A percentile compares a stretch with the other conserved stretches of the same genome.
Conservation (phyloP, 2,797 vertebrate genomes). For the Setipinna tenuifilis region DNA sequence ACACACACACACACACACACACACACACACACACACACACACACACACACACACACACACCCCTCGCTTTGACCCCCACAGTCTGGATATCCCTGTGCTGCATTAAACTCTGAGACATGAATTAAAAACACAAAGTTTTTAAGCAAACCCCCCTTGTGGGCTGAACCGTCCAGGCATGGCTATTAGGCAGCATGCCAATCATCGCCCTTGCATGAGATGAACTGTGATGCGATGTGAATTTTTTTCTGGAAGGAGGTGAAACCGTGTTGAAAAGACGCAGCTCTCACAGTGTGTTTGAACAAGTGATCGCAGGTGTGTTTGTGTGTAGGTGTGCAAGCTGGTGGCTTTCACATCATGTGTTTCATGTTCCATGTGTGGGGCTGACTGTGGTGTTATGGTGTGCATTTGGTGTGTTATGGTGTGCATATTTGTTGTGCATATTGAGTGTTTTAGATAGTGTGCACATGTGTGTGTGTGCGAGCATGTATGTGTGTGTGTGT, state of each 20-base stretch:
- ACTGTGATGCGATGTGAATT: background rate
- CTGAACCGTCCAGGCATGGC: background rate
- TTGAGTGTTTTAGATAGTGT: too few species aligned
- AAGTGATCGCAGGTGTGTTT: background rate
- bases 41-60: background rate
- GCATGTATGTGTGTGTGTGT: background rate
- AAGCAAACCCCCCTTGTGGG: background rate
- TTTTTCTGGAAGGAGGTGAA: slow-evolving; percentile 10
- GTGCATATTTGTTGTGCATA: too few species aligned
- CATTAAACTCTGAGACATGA: background rate
- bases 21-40: background rate
- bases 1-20: background rate
- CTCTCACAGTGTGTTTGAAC: slow-evolving; percentile 1
- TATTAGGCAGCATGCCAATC: background rate
- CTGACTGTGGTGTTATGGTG: background rate
- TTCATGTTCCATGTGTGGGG: slow-evolving; percentile 5
- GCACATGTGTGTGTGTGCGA: too few species aligned
- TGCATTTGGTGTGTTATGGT: too few species aligned
- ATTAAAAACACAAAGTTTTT: background rate
- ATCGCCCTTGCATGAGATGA: background rate
- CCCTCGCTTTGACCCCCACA: too few species aligned
- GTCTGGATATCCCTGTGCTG: background rate
- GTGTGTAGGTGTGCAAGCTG: slow-evolving; percentile 4
- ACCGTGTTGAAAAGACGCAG: background rate
- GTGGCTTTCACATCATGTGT: slow-evolving; percentile 4